phyloP scores from a whole-genome alignment of 1,140 invertebrate species.

The Neelides sp. region DNA sequence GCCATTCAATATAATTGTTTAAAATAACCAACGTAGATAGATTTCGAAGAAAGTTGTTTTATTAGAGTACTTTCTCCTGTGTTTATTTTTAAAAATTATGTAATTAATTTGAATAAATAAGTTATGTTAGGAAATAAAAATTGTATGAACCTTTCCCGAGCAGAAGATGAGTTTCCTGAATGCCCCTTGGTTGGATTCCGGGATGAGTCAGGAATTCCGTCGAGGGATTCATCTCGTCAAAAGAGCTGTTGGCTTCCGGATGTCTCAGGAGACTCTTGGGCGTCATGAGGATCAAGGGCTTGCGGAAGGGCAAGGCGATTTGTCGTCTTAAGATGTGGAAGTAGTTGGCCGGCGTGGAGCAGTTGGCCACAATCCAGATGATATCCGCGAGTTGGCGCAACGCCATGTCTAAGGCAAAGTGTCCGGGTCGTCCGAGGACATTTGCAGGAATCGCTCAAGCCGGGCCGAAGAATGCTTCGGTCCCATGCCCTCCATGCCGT shows the following conservation, averaged over 20 bases:
- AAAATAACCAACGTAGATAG: no score
- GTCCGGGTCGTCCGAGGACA: constrained; percentile 92
- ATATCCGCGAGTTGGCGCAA: constrained; percentile 94
- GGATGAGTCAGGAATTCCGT: constrained; percentile 53
- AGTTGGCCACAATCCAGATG: constrained; percentile 96
- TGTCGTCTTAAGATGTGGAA: constrained; percentile 94
- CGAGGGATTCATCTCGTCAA: constrained; percentile 81
- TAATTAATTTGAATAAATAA: no score
- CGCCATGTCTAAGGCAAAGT: constrained; percentile 86
- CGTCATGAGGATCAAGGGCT: constrained; percentile 91
- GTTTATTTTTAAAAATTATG: no score
- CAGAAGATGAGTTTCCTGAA: constrained; percentile 88
- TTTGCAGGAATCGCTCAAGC: constrained; percentile 78
- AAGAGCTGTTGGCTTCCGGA: constrained; percentile 84
- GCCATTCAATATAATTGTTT: no score
- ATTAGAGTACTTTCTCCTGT: no score
- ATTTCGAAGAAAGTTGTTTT: no score
- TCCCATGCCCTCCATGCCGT: constrained; percentile 98
- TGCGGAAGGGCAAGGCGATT: constrained; percentile 88
- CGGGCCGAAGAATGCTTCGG: constrained; percentile 95
- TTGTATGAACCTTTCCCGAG: constrained; percentile 54
- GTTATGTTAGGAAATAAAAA: no score
- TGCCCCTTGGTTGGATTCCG: constrained; percentile 31
- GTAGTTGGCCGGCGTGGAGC: constrained; percentile 88
- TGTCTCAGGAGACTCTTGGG: constrained; percentile 93